Evolutionary conservation across 2,888 invertebrate genomes (phyloP).

Genomic region (Melanostoma mellinum): DNA sequence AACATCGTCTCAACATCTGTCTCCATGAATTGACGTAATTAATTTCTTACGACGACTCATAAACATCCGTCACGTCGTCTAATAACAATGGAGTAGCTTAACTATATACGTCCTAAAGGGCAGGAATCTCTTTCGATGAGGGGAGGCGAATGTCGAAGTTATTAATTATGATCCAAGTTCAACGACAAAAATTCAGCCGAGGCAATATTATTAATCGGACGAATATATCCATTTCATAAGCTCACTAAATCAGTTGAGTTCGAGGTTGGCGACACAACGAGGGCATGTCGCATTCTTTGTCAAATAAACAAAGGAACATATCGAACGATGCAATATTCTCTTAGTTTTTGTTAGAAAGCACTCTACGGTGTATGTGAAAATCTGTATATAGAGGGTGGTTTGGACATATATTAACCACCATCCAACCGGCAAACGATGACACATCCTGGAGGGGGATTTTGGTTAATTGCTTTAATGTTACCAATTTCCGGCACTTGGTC

Average conservation of each 20-base stretch:
- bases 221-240: conserved; percentile 71
- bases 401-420: conserved; percentile 47
- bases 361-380: conserved; percentile 32
- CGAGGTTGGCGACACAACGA: conserved; percentile 14
- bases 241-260: conserved; percentile 69
- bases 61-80: conserved; percentile 70
- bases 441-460: conserved; percentile 58
- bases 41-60: conserved; percentile 70
- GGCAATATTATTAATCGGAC: conserved; percentile 67
- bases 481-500: conserved; percentile 71
- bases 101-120: conserved; percentile 28
- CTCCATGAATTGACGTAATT: conserved; percentile 65
- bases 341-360: conserved; percentile 54
- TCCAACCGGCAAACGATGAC: conserved; percentile 65
- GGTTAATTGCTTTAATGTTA: conserved; percentile 72
- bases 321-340: conserved; percentile 55
- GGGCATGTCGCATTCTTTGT: conserved; percentile 67
- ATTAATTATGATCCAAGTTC: conserved; percentile 68
- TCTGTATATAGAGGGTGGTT: conserved; percentile 47
- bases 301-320: conserved; percentile 68
- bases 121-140: neutral
- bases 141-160: conserved; percentile 52
- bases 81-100: conserved; percentile 49
- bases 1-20: conserved; percentile 58
- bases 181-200: conserved; percentile 47